phyloP scores from a whole-genome alignment of 2,797 vertebrate species.

The Thaleichthys pacificus region DNA sequence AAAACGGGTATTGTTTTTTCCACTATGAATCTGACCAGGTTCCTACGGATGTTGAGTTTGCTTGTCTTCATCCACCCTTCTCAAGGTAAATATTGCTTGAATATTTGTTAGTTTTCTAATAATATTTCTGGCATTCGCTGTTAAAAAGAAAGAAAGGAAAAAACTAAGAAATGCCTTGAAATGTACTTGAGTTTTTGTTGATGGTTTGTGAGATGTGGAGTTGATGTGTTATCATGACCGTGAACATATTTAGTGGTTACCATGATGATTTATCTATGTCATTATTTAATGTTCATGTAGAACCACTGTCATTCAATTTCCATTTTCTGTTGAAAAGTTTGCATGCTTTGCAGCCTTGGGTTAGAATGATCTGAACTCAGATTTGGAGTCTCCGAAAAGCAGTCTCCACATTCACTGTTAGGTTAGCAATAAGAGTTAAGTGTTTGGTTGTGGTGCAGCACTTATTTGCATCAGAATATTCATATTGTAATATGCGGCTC shows the following conservation, averaged over 20 bases:
- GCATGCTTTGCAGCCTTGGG: neutral
- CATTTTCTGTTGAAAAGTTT: neutral
- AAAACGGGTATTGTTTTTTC: conserved; percentile 11
- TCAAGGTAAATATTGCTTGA: conserved; percentile 56
- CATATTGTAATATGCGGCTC: conserved; percentile 24
- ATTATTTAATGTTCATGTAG: neutral
- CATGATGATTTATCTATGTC: neutral
- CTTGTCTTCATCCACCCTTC: conserved; percentile 54
- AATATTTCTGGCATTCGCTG: neutral
- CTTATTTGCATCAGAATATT: conserved; percentile 10
- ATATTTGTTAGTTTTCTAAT: conserved; percentile 6
- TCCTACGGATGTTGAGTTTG: conserved; percentile 43
- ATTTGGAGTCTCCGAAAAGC: neutral
- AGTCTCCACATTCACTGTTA: conserved; percentile 40
- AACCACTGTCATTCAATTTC: neutral
- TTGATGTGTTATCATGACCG: neutral
- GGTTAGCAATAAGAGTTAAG: conserved; percentile 34
- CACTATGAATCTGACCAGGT: conserved; percentile 62
- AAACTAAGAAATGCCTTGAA: neutral
- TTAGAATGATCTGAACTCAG: neutral
- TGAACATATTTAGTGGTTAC: neutral
- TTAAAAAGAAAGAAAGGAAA: neutral
- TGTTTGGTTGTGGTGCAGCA: conserved; percentile 7
- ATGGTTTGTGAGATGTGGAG: neutral
- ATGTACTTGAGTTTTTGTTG: neutral